Conservation (phyloP, 2,888 invertebrate species). For the Sarcophaga variegata region DNA sequence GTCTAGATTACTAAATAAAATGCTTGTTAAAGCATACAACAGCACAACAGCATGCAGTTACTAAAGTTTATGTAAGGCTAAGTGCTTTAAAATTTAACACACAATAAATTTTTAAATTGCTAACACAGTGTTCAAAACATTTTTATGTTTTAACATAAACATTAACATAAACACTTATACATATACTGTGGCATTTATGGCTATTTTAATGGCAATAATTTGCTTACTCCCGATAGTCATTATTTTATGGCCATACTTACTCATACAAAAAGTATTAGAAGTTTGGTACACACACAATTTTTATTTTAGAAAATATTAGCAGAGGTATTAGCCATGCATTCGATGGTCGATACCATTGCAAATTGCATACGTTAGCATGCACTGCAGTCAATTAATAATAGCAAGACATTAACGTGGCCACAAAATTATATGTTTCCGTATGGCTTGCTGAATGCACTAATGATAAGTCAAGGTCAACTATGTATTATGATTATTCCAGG, state of each 20-base stretch:
- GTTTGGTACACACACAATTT: background rate
- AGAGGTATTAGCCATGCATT: constrained; percentile 36
- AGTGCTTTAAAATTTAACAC: too few relatives aligned
- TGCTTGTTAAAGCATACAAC: too few relatives aligned
- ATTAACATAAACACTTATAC: too few relatives aligned
- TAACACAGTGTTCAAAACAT: too few relatives aligned
- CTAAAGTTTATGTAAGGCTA: too few relatives aligned
- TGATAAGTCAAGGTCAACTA: too few relatives aligned
- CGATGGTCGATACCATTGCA: constrained; percentile 51
- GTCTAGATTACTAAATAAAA: too few relatives aligned
- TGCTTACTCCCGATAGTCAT: constrained; percentile 7
- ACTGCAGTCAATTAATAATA: constrained; percentile 70
- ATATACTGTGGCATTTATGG: background rate
- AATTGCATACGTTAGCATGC: constrained; percentile 67
- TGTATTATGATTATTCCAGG: too few relatives aligned
- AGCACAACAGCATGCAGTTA: too few relatives aligned
- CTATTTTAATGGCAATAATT: constrained; percentile 5
- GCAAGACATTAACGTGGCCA: constrained; percentile 58
- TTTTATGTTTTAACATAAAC: too few relatives aligned
- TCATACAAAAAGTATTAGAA: background rate
- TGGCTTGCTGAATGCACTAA: too few relatives aligned
- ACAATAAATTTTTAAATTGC: too few relatives aligned
- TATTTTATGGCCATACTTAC: background rate
- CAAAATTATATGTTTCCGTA: background rate
- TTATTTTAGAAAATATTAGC: constrained; percentile 34